Evolutionary conservation across 2,888 invertebrate species (phyloP).

Genomic region (Dione vanillae): DNA sequence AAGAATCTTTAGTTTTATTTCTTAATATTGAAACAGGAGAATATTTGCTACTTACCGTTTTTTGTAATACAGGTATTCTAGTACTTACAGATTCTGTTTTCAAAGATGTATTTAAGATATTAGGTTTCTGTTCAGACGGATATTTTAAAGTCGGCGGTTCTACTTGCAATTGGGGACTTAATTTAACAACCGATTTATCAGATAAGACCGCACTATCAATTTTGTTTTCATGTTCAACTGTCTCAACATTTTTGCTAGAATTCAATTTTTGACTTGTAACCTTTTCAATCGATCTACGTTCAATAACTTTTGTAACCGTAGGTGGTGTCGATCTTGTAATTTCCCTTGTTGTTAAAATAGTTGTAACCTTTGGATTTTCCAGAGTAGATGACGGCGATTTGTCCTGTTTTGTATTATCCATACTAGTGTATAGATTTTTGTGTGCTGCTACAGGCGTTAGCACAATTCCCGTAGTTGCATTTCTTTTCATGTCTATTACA

Average conservation of each 20-base stretch:
- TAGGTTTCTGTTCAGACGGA: not conserved
- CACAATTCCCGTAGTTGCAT: not conserved
- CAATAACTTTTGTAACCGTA: conserved; percentile 17
- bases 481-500: conserved; percentile 19
- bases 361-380: not conserved
- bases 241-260: not conserved
- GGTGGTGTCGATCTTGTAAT: conserved; percentile 24
- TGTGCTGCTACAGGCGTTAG: not conserved
- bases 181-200: not conserved
- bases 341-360: conserved; percentile 15
- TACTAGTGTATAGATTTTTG: not conserved
- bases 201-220: not conserved
- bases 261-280: conserved; percentile 16
- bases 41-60: conserved; percentile 20
- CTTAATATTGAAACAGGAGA: conserved; percentile 22
- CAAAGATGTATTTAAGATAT: conserved; percentile 5
- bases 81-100: conserved; percentile 7
- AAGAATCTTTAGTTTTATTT: conserved; percentile 19
- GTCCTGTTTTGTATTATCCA: not conserved
- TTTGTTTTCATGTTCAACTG: not conserved
- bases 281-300: conserved; percentile 21
- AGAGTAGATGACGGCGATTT: not conserved
- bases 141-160: not conserved
- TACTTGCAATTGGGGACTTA: not conserved
- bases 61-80: conserved; percentile 34